Evolutionary conservation across 2,888 invertebrate species (phyloP).

Genomic region (Cosmorhoe ocellata): DNA sequence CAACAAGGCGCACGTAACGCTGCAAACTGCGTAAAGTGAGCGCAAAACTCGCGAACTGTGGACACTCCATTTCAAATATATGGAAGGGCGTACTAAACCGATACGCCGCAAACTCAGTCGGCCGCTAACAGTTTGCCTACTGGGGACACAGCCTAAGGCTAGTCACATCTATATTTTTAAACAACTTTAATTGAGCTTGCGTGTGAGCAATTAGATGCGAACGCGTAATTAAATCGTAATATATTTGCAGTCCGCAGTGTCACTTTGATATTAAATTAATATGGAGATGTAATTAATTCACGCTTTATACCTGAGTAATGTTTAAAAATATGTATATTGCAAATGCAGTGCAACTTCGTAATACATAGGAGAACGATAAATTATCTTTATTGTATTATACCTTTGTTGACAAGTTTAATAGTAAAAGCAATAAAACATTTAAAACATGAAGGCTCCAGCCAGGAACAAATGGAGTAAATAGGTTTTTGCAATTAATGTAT

Average conservation of each 20-base stretch:
- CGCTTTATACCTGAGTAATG: constrained; percentile 33
- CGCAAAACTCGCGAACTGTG: too few relatives aligned
- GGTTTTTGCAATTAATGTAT: too few relatives aligned
- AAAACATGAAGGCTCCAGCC: neutral
- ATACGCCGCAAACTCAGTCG: too few relatives aligned
- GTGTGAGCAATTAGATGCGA: constrained; percentile 37
- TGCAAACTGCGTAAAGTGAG: too few relatives aligned
- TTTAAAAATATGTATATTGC: constrained; percentile 33
- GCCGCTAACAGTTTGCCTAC: too few relatives aligned
- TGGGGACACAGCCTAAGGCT: neutral
- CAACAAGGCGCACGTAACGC: too few relatives aligned
- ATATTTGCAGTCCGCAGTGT: constrained; percentile 30
- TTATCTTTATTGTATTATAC: constrained; percentile 16
- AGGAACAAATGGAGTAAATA: too few relatives aligned
- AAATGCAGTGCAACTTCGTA: constrained; percentile 31
- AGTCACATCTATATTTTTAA: constrained; percentile 11
- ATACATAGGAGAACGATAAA: constrained; percentile 7
- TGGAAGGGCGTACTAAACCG: too few relatives aligned
- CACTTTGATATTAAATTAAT: constrained; percentile 39
- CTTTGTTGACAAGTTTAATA: constrained; percentile 3
- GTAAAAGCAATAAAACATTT: neutral
- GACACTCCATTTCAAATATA: too few relatives aligned
- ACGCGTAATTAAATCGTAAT: constrained; percentile 47
- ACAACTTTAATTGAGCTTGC: constrained; percentile 22
- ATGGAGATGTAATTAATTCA: constrained; percentile 38